Evolutionary conservation across 2,113 vertebrate genomes (phyloP), one percentile per base, ranked within the genome.

Genomic region (Falcunculus frontatus): DNA sequence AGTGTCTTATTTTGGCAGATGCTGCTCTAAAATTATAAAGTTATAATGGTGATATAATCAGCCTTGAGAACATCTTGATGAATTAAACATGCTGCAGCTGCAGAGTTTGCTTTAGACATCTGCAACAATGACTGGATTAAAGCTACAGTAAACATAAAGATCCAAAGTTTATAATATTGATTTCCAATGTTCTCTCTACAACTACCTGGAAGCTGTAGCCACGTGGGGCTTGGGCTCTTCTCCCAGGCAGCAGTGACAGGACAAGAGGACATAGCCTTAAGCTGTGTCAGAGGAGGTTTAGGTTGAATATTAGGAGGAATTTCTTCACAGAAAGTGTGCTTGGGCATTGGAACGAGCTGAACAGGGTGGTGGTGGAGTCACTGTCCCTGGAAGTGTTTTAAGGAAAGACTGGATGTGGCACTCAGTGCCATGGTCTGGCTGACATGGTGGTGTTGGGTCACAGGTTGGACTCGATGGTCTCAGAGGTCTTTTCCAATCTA

Each of bases 21-120:
- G 88, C 76, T 96, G 73, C 85, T 93, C 65, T 93, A 95, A 96
- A 97, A 96, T 94, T 95, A 79, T 94, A 69, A 95, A 87, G 88
- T 92, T 95, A 75, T 87, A 97, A 88, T 80, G 47, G 83, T 84
- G 84, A 84, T 65, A 95, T 78, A 96, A 94, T 92, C 85, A 93
- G 92, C 74, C 90, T 96, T 81, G 90, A 97, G 92, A 97, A 73
- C 84, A 96, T 95, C 83, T 96, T 89, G 84, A 97, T 97, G 95
- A 97, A 97, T 97, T 97, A 98, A 97, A 96, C 95, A 97, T 97
- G 87, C 84, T 96, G 92, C 97, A 98, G 95, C 96, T 97, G 97
- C 82, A 93, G 69, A 89, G 49, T 94, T 96, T 96, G 86, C 93
- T 97, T 96, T 97, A 92, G 92, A 96, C 96, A 84, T 95, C 93